Conservation (phyloP, 1,140 invertebrate genomes). For the Steinernema khuongi region DNA sequence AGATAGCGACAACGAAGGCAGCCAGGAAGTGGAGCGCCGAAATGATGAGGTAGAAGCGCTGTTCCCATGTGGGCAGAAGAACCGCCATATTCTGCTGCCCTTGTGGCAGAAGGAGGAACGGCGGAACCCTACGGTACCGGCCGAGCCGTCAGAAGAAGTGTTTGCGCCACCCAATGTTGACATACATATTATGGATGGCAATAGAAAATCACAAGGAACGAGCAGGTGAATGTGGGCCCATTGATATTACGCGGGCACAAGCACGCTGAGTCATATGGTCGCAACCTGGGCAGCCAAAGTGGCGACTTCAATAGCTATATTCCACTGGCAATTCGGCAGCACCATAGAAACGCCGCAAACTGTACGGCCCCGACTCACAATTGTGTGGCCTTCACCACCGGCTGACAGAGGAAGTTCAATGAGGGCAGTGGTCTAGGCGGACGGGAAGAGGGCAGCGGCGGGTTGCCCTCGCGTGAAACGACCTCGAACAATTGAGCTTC, state of each 20-base stretch:
- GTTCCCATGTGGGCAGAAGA: conserved; percentile 28
- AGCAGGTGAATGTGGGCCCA: background rate
- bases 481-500: no score
- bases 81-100: background rate
- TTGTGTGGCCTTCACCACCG: background rate
- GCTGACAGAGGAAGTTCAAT: background rate
- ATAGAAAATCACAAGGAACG: background rate
- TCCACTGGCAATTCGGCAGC: no score
- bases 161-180: conserved; percentile 11
- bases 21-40: conserved; percentile 33
- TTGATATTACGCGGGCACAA: background rate
- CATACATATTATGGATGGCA: background rate
- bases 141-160: background rate
- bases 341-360: background rate
- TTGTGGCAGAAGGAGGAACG: background rate
- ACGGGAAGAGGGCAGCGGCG: background rate
- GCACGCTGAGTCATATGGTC: background rate
- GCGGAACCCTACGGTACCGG: background rate
- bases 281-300: background rate
- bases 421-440: background rate
- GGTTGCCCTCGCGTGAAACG: no score
- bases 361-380: background rate
- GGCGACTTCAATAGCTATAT: background rate
- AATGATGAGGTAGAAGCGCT: conserved; percentile 20
- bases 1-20: conserved; percentile 32